These are phyloP conservation scores for Urosaurus nigricauda DNA, from an alignment of 2,797 vertebrate species.

Conservation along the genomic window DNA sequence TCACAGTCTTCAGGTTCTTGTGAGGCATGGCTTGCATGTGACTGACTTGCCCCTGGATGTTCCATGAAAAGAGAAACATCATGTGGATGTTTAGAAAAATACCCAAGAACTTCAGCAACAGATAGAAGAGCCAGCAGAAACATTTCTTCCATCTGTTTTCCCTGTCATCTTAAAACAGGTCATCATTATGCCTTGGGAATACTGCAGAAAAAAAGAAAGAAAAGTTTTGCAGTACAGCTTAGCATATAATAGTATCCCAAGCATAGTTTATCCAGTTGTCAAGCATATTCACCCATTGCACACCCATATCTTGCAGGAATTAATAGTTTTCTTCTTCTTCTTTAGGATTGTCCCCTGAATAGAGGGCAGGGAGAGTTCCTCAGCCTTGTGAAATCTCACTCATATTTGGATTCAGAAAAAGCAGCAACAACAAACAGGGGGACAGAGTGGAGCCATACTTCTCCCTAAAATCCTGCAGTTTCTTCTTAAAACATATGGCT, in stretches of 20 bases:
- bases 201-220: too few relatives aligned
- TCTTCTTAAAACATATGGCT: constrained; percentile 3
- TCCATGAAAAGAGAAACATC: too few relatives aligned
- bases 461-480: neutral
- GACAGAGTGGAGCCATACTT: neutral
- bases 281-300: neutral
- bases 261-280: neutral
- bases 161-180: too few relatives aligned
- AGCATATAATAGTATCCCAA: neutral
- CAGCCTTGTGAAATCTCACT: constrained; percentile 12
- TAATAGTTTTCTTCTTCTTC: neutral
- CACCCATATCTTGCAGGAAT: neutral
- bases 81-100: too few relatives aligned
- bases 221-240: neutral
- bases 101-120: too few relatives aligned
- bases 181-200: too few relatives aligned
- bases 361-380: neutral
- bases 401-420: neutral
- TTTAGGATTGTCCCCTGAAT: neutral
- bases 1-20: neutral
- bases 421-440: too few relatives aligned
- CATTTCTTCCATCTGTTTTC: too few relatives aligned
- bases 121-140: too few relatives aligned
- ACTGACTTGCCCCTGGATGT: too few relatives aligned
- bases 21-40: neutral